These are phyloP conservation scores for Sminthurinus signatus DNA, from an alignment of 1,140 invertebrate species.

Conservation along the genomic window DNA sequence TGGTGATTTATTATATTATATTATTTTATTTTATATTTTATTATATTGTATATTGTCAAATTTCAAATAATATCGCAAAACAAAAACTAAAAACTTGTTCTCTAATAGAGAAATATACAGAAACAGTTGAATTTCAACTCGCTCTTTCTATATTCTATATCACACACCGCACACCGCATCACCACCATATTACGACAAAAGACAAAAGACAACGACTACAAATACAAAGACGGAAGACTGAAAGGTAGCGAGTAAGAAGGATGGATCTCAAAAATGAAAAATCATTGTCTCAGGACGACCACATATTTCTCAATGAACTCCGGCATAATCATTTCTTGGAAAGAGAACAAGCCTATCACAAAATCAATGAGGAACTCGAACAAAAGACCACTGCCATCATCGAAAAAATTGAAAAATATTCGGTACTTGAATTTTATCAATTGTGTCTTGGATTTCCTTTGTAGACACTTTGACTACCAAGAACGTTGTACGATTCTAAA, in stretches of 20 bases:
- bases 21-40: too few species aligned
- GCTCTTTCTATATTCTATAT: too few species aligned
- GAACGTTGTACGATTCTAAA: background rate
- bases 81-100: too few species aligned
- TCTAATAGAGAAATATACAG: too few species aligned
- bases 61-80: too few species aligned
- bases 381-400: slow-evolving; percentile 32
- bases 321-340: slow-evolving; percentile 19
- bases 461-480: too few species aligned
- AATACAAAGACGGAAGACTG: background rate
- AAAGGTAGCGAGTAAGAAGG: background rate
- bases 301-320: slow-evolving; percentile 7
- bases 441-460: too few species aligned
- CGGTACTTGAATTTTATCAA: too few species aligned
- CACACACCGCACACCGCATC: background rate
- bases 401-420: slow-evolving; percentile 34
- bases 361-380: slow-evolving; percentile 31
- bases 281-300: background rate
- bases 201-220: background rate
- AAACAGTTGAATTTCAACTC: too few species aligned
- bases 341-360: slow-evolving; percentile 28
- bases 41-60: too few species aligned
- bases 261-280: background rate
- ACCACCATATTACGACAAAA: background rate
- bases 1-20: too few species aligned